These are phyloP conservation scores for Diarsia rubi DNA, from an alignment of 2,888 invertebrate genomes.

Conservation along the genomic window DNA sequence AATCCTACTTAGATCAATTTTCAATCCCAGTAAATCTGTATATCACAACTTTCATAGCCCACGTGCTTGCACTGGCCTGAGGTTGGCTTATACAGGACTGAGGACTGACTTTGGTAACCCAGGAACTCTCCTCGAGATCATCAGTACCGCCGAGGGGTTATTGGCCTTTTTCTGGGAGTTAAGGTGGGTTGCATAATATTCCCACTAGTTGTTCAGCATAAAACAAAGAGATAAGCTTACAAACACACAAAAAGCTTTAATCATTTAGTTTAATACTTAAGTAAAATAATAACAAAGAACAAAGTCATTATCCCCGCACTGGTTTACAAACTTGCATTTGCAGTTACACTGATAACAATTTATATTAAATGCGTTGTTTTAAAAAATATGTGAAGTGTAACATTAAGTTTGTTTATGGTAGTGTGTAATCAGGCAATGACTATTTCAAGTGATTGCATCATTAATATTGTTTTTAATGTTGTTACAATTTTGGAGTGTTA, in stretches of 20 bases:
- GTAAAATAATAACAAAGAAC: slow-evolving; percentile 64
- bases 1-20: too few relatives aligned
- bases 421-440: slow-evolving; percentile 67
- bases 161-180: too few relatives aligned
- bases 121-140: too few relatives aligned
- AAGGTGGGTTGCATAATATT: too few relatives aligned
- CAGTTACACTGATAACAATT: slow-evolving; percentile 46
- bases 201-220: too few relatives aligned
- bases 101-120: too few relatives aligned
- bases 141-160: too few relatives aligned
- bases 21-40: too few relatives aligned
- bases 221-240: slow-evolving; percentile 4
- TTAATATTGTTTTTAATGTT: slow-evolving; percentile 34
- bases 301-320: slow-evolving; percentile 70
- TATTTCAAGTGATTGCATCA: slow-evolving; percentile 70
- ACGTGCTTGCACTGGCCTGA: too few relatives aligned
- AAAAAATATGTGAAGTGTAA: slow-evolving; percentile 62
- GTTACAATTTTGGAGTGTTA: neutral
- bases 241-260: slow-evolving; percentile 1
- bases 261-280: slow-evolving; percentile 17
- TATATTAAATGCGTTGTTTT: slow-evolving; percentile 62
- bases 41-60: too few relatives aligned
- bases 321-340: slow-evolving; percentile 66
- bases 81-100: too few relatives aligned
- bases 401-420: slow-evolving; percentile 64